Percentiles rank a stretch among this genome's conserved stretches.
phyloP scores from a whole-genome alignment of 2,113 vertebrate species.

The Rhabdomys dilectus region DNA sequence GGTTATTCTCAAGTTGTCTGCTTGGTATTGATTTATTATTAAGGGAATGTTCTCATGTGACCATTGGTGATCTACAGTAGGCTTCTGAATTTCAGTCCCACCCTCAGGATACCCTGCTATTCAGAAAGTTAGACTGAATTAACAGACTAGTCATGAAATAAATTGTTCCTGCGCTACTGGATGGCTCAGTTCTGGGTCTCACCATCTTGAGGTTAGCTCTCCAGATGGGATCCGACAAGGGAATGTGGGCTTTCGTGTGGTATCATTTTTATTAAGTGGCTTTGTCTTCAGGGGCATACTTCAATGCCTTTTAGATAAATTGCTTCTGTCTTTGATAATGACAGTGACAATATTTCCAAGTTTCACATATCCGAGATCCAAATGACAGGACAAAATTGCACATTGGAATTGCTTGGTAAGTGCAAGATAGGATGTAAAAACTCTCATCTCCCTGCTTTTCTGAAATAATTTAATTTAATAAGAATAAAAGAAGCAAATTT shows the following conservation, averaged over 20 bases:
- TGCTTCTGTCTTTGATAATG: constrained; percentile 70
- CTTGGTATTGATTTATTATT: constrained; percentile 32
- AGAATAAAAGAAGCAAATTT: constrained; percentile 32
- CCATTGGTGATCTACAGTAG: background rate
- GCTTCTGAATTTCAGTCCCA: background rate
- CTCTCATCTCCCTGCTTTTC: constrained; percentile 28
- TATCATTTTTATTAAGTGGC: constrained; percentile 79
- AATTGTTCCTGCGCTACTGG: constrained; percentile 49
- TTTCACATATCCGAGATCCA: constrained; percentile 64
- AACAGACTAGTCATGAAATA: constrained; percentile 50
- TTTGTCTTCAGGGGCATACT: constrained; percentile 74
- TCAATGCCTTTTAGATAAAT: constrained; percentile 76
- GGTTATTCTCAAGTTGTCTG: background rate
- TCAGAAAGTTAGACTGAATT: constrained; percentile 13
- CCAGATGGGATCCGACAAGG: background rate
- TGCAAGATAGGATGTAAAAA: background rate
- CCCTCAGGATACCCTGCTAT: background rate
- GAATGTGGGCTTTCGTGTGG: constrained; percentile 39
- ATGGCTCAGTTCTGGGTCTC: background rate
- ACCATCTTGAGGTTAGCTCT: background rate
- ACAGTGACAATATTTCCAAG: constrained; percentile 75
- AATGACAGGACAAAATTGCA: constrained; percentile 70
- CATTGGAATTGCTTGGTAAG: constrained; percentile 35
- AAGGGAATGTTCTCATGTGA: constrained; percentile 34
- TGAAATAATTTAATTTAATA: constrained; percentile 42